phyloP scores from a whole-genome alignment of 2,888 invertebrate genomes.

The Bimastos eiseni region DNA sequence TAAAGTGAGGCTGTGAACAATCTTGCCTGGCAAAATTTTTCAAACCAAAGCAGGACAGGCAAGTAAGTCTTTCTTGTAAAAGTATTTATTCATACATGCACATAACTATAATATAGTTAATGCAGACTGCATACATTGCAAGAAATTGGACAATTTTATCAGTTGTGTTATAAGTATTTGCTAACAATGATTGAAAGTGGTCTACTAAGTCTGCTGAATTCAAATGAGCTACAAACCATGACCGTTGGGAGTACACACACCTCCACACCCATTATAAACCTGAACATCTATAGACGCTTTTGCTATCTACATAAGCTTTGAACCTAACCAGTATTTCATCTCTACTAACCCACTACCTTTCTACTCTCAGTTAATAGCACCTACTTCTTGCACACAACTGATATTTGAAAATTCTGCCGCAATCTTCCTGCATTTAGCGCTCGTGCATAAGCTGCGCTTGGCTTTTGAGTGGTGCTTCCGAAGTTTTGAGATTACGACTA shows the following conservation, averaged over 20 bases:
- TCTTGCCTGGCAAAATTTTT: background rate
- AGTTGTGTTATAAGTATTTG: background rate
- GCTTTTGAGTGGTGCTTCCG: too few species aligned
- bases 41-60: background rate
- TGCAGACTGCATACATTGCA: background rate
- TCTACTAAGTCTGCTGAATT: background rate
- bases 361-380: background rate
- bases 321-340: background rate
- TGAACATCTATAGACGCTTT: background rate
- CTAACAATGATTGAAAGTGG: background rate
- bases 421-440: background rate
- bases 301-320: background rate
- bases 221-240: background rate
- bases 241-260: background rate
- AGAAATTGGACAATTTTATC: background rate
- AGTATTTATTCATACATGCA: background rate
- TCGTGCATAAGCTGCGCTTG: too few species aligned
- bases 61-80: background rate
- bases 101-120: background rate
- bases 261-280: too few species aligned
- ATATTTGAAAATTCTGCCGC: background rate
- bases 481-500: too few species aligned
- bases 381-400: background rate
- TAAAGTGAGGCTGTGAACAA: background rate
- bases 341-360: background rate